Percentiles rank a stretch among this genome's conserved stretches.
These are phyloP conservation scores for Pseudococcus jackbeardsleyi DNA, from an alignment of 2,888 invertebrate species.

Conservation along the genomic window DNA sequence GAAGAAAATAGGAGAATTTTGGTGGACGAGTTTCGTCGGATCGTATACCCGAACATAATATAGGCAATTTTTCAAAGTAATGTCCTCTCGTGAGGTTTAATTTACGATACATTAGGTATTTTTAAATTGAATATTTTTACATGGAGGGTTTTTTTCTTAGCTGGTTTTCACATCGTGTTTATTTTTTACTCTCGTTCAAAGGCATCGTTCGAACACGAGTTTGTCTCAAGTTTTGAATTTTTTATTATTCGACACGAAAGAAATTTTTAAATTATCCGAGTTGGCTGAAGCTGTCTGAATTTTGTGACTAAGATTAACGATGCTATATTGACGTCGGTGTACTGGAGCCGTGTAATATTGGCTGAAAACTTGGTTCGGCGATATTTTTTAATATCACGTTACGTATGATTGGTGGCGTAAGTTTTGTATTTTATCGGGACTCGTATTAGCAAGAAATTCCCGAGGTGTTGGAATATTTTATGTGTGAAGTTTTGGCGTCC, in stretches of 20 bases:
- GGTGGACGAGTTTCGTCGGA: neutral
- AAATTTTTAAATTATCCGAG: conserved; percentile 12
- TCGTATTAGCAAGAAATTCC: neutral
- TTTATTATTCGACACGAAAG: neutral
- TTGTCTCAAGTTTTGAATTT: neutral
- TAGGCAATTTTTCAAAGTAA: conserved; percentile 34
- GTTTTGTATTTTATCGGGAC: neutral
- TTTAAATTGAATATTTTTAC: conserved; percentile 31
- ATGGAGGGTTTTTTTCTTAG: neutral
- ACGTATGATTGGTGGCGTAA: conserved; percentile 2
- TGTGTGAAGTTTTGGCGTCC: neutral
- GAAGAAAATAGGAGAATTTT: neutral
- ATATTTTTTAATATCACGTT: conserved; percentile 27
- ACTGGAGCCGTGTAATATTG: neutral
- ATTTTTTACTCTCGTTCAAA: neutral
- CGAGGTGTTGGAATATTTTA: conserved; percentile 13
- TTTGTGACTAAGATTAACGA: conserved; percentile 44
- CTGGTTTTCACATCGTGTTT: neutral
- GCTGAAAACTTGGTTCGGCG: neutral
- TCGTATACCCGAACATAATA: neutral
- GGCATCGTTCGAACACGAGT: neutral
- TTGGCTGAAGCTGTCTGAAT: conserved; percentile 19
- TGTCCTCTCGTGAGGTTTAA: conserved; percentile 41
- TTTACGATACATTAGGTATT: conserved; percentile 41
- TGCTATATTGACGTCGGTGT: neutral